Evolutionary conservation across 1,140 invertebrate genomes (phyloP), one percentile per base, ranked within the genome.

Genomic region (Branchinecta lynchi): DNA sequence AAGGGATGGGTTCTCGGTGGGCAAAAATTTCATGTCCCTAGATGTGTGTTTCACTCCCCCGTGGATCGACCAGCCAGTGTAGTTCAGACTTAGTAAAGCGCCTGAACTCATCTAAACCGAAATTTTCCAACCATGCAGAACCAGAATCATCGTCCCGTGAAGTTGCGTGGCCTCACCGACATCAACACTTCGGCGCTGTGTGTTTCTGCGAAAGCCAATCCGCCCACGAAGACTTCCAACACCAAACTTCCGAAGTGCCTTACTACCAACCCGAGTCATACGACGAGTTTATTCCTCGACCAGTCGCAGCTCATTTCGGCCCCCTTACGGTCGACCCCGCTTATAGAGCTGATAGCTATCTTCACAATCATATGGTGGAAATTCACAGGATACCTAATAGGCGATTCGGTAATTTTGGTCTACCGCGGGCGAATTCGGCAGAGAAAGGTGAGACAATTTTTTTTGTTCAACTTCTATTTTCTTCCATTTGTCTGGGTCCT

Each of bases 301-400:
- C 17, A 12, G 51, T 60, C 17, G 51, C 17, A 12, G 32, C 32
- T 32, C 32, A 32, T 32, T 32, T 32, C 32, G 51, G 51, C 17
- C 51, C 51, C 3, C 17, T 60, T 15, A 60, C 51, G 51, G 51
- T 60, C 17, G 51, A 60, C 12, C 51, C 51, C 12, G 51, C 51
- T 20, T 60, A 60, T 20, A 60, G 51, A 60, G 51, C 51, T 60
- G 51, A 60, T 15, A 60, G 17, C 17, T 60, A 60, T 60, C 51
- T 60, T 60, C 12, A 60, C 12, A 60, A 20, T 20, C 51, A 60
- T 20, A 60, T 60, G 51, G 51, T 60, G 51, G 51, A 60, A 15
- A 60, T 60, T 60, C 51, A 60, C 12, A 12, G 51, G 12, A 15
- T 15, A 15, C 51, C 51, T 15, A 60, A 20, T 60, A 60, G 51